A percentile compares a stretch with the other conserved stretches of the same genome.
These are phyloP conservation scores for Drosophila ficusphila DNA, from an alignment of 1,140 invertebrate species.

Conservation along the genomic window DNA sequence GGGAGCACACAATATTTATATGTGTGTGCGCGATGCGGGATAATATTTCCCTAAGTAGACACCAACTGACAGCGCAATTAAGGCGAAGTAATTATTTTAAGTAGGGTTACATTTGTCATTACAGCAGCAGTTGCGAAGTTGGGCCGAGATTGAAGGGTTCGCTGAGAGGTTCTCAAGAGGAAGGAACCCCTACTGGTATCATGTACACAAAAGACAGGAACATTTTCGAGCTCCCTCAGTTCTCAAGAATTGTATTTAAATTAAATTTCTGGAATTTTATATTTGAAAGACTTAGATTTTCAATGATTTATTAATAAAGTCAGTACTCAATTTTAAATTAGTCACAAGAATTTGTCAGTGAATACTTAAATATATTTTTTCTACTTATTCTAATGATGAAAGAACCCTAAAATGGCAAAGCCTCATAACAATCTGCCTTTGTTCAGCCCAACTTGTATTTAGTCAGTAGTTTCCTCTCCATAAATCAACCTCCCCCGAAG, in stretches of 20 bases:
- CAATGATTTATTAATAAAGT: too few species aligned
- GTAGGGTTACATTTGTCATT: slow-evolving; percentile 80
- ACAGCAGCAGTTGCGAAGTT: slow-evolving; percentile 21
- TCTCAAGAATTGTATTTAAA: not conserved
- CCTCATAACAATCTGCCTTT: too few species aligned
- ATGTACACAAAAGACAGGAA: not conserved
- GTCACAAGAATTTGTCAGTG: too few species aligned
- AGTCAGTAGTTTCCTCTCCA: not conserved
- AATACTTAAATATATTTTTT: too few species aligned
- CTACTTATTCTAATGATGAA: too few species aligned
- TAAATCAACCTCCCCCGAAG: not conserved
- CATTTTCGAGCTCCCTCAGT: not conserved
- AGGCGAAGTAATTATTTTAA: slow-evolving; percentile 81
- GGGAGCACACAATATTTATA: slow-evolving; percentile 46
- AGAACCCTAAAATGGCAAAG: too few species aligned
- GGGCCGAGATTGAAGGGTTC: slow-evolving; percentile 1
- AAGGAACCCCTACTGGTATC: slow-evolving; percentile 22
- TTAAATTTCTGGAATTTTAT: not conserved
- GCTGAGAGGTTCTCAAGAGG: slow-evolving; percentile 25
- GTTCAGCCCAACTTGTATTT: not conserved
- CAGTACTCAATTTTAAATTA: too few species aligned
- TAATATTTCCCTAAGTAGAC: slow-evolving; percentile 81
- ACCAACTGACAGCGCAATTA: slow-evolving; percentile 81
- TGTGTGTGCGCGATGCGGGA: slow-evolving; percentile 63
- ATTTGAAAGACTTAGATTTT: too few species aligned